Base-by-base conservation (phyloP, 1,140 invertebrate species). In the Halesus radiatus region DNA sequence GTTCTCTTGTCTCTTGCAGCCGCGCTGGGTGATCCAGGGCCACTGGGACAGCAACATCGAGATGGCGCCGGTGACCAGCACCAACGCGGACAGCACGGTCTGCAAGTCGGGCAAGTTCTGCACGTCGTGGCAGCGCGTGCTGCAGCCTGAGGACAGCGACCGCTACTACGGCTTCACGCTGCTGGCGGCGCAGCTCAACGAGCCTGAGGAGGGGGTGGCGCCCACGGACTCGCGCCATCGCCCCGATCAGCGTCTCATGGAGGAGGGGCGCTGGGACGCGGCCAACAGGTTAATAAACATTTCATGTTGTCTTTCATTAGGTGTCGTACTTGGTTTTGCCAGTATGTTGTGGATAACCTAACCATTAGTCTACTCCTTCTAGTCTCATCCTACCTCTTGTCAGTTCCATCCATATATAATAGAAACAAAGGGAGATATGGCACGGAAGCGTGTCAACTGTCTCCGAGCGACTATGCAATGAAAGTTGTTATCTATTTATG, bases 241-340 rank as follows among this genome's bases (percentile, higher is more conserved):
- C 79, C 98, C 98, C 58, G 98, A 99, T 92, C 98, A 99, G 89
- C 92, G 98, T 62, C 92, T 99, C 58, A 99, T 99, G 98, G 99
- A 99, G 88, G 92, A 98, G 77, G 98, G 97, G 7, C 85, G 91
- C 18, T 99, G 98, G 98, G 97, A 99, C 84, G 97, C 98, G 84
- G 98, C 98, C 37, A 99, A 99, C 90, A 45, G 10, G 37, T 45
- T 1, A 32, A 0, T 6, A 37, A 37, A 37, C 3, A 87, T 7
- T 37, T 37, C 3, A 37, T 37, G 3, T 37, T 37, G 7, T 37
- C 3, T 37, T 29, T n/a, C n/a, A n/a, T n/a, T n/a, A n/a, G n/a
- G n/a, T n/a, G n/a, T n/a, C n/a, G n/a, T n/a, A n/a, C n/a, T n/a
- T n/a, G n/a, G n/a, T n/a, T n/a, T n/a, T n/a, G n/a, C n/a, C n/a